These are phyloP conservation scores for Paralichthys olivaceus DNA, from an alignment of 2,113 vertebrate genomes.

Conservation along the genomic window DNA sequence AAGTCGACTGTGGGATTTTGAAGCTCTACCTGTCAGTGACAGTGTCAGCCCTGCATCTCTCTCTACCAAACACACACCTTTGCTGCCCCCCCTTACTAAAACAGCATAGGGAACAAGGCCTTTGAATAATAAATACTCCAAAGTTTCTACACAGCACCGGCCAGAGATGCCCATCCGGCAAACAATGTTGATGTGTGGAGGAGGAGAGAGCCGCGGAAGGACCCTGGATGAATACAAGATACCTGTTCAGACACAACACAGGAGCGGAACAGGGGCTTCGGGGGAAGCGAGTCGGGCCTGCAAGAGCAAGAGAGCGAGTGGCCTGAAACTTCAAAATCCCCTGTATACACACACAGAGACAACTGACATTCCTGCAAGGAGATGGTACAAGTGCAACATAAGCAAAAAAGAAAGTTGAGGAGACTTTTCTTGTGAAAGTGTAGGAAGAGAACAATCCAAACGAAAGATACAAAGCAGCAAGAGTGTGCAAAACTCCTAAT, in stretches of 20 bases:
- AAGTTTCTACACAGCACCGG: constrained; percentile 78
- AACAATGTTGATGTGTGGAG: constrained; percentile 86
- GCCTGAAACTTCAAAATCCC: constrained; percentile 66
- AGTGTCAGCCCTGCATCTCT: constrained; percentile 79
- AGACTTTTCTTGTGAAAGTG: constrained; percentile 26
- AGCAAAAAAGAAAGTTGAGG: constrained; percentile 57
- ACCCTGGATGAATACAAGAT: constrained; percentile 74
- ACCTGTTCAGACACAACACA: constrained; percentile 74
- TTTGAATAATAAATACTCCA: constrained; percentile 88
- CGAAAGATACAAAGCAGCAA: constrained; percentile 3
- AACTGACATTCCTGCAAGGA: constrained; percentile 54
- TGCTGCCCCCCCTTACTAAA: constrained; percentile 73
- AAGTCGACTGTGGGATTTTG: constrained; percentile 78
- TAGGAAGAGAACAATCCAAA: constrained; percentile 10
- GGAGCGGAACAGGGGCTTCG: constrained; percentile 32
- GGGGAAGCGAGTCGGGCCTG: constrained; percentile 41
- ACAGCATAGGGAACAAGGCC: constrained; percentile 83
- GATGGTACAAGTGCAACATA: constrained; percentile 62
- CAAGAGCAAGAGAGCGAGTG: constrained; percentile 50
- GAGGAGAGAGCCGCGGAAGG: constrained; percentile 55
- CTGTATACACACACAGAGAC: constrained; percentile 71
- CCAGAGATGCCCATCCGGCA: constrained; percentile 79
- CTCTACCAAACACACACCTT: constrained; percentile 80
- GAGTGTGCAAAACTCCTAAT: constrained; percentile 6
- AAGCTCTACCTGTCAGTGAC: constrained; percentile 83